These are phyloP conservation scores for Philaethria dido DNA, from an alignment of 2,888 invertebrate genomes.

Conservation along the genomic window DNA sequence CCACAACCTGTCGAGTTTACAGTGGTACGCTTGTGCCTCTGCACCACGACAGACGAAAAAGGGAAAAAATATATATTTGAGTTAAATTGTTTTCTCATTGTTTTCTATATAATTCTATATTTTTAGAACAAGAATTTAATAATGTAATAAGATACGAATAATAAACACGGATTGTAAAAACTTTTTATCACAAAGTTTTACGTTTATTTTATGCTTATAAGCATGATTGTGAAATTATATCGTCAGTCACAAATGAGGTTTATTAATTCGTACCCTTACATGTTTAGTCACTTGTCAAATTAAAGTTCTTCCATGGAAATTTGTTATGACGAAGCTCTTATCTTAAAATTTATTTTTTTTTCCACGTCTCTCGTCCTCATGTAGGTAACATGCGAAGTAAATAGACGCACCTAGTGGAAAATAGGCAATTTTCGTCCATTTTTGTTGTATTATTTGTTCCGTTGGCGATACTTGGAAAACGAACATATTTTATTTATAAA, in stretches of 20 bases:
- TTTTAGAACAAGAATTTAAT: too few species aligned
- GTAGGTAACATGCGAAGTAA: too few species aligned
- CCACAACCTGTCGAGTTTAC: too few species aligned
- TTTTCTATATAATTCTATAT: too few species aligned
- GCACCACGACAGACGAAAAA: too few species aligned
- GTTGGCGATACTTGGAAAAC: too few species aligned
- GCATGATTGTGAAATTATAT: constrained; percentile 3
- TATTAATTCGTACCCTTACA: background rate
- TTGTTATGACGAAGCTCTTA: background rate
- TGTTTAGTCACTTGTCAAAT: constrained; percentile 7
- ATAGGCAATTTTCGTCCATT: too few species aligned
- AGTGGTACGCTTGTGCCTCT: too few species aligned
- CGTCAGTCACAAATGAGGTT: background rate
- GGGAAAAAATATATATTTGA: too few species aligned
- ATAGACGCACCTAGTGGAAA: too few species aligned
- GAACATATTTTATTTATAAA: background rate
- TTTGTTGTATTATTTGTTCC: too few species aligned
- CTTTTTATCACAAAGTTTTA: background rate
- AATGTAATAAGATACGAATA: background rate
- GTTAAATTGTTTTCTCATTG: too few species aligned
- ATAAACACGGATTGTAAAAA: background rate
- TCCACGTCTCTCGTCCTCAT: background rate
- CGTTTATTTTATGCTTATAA: background rate
- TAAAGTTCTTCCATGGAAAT: background rate
- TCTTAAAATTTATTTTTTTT: background rate